Conservation (phyloP, 1,140 invertebrate species). For the Halictus rubicundus region DNA sequence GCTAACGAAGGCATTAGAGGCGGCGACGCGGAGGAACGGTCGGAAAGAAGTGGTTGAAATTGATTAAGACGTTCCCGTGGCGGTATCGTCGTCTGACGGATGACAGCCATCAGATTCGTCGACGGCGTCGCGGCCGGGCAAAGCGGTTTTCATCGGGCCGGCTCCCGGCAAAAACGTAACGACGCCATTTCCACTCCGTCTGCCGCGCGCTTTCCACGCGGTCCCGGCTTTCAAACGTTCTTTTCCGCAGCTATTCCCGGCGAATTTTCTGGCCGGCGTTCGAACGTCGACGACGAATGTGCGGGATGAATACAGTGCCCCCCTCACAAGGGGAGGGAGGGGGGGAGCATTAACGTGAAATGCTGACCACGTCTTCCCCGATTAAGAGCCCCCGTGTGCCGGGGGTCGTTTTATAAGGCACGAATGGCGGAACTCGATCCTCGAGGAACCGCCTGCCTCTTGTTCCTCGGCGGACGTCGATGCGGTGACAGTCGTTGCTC, state of each 20-base stretch:
- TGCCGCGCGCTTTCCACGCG: slow-evolving; percentile 37
- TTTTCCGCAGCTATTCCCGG: slow-evolving; percentile 20
- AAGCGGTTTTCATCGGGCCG: slow-evolving; percentile 21
- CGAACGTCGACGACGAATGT: slow-evolving; percentile 20
- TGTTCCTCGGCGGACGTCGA: slow-evolving; percentile 27
- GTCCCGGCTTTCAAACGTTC: slow-evolving; percentile 24
- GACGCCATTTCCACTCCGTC: slow-evolving; percentile 57
- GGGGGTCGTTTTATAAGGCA: not conserved
- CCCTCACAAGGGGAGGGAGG: too few relatives aligned
- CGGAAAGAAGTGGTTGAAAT: not conserved
- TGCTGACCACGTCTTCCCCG: slow-evolving; percentile 51
- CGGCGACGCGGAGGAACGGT: not conserved
- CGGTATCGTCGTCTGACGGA: slow-evolving; percentile 3
- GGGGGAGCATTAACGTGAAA: slow-evolving; percentile 37
- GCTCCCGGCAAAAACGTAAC: slow-evolving; percentile 44
- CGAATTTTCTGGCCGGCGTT: slow-evolving; percentile 51
- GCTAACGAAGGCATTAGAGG: too few relatives aligned
- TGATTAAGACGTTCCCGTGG: not conserved
- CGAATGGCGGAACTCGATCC: slow-evolving; percentile 28
- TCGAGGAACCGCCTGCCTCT: slow-evolving; percentile 9
- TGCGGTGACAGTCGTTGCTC: slow-evolving; percentile 56
- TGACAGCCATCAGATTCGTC: slow-evolving; percentile 4
- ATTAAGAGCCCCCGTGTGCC: slow-evolving; percentile 14
- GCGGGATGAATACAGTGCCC: slow-evolving; percentile 47
- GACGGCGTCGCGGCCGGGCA: not conserved